A percentile compares a stretch with the other conserved stretches of the same genome.
Conservation (phyloP, 2,113 vertebrate genomes). For the Thamnophis sirtalis region DNA sequence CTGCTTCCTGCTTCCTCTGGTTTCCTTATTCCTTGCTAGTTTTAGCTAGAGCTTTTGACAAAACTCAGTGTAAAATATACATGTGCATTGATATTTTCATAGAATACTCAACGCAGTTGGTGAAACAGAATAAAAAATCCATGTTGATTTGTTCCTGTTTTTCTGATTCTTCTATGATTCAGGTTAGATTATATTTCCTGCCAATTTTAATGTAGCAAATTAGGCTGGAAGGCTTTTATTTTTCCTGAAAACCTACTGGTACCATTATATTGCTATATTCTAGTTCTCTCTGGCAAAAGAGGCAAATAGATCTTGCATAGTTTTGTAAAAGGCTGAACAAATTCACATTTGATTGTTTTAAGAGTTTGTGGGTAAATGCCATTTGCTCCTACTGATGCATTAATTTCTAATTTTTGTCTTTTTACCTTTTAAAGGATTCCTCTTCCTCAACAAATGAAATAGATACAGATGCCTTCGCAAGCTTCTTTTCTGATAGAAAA, state of each 20-base stretch:
- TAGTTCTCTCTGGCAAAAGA: not conserved
- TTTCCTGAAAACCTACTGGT: not conserved
- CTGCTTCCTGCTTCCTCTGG: not conserved
- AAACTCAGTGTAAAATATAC: not conserved
- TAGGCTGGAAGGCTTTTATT: not conserved
- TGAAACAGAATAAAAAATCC: not conserved
- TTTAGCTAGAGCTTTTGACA: not conserved
- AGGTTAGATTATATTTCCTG: not conserved
- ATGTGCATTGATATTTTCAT: not conserved
- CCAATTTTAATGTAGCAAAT: not conserved
- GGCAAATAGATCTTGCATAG: not conserved
- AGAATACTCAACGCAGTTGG: not conserved
- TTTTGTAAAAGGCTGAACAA: not conserved
- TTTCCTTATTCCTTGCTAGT: not conserved
- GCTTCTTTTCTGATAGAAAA: not conserved
- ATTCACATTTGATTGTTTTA: not conserved
- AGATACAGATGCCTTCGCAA: not conserved
- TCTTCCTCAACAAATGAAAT: not conserved
- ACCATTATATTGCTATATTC: not conserved
- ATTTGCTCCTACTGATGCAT: not conserved
- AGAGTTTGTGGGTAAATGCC: not conserved
- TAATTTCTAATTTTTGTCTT: not conserved
- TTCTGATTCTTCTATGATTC: not conserved
- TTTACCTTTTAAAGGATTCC: not conserved
- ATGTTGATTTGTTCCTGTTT: not conserved